phyloP scores from a whole-genome alignment of 2,113 vertebrate genomes.

The Theristicus caerulescens region DNA sequence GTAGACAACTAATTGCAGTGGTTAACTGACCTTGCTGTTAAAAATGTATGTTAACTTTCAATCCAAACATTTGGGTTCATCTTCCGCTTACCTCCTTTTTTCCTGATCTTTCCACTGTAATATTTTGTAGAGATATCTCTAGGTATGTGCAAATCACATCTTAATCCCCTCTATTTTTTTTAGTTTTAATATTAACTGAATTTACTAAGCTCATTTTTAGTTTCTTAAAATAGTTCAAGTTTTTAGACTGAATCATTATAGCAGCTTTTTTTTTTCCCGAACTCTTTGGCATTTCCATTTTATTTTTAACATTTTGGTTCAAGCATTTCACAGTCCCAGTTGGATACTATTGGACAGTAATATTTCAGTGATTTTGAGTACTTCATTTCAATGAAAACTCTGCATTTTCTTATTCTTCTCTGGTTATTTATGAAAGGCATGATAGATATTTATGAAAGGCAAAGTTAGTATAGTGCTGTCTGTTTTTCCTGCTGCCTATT shows the following conservation, averaged over 20 bases:
- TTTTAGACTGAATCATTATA: not conserved
- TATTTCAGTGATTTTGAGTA: not conserved
- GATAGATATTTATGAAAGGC: not conserved
- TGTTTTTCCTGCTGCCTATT: not conserved
- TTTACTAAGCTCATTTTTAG: not conserved
- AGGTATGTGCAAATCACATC: not conserved
- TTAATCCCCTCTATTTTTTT: not conserved
- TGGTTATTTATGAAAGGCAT: not conserved
- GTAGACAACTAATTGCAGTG: not conserved
- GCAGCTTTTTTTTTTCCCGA: not conserved
- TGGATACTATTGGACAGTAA: not conserved
- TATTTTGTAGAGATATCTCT: not conserved
- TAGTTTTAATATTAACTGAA: not conserved
- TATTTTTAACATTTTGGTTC: not conserved
- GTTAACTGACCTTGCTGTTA: not conserved
- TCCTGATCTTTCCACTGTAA: not conserved
- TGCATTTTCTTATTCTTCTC: not conserved
- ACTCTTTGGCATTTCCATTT: not conserved
- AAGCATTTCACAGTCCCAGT: not conserved
- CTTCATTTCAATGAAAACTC: not conserved
- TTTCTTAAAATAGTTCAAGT: not conserved
- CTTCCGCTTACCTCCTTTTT: not conserved
- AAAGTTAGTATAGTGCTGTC: not conserved
- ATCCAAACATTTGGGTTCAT: not conserved
- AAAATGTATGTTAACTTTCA: not conserved